phyloP scores from a whole-genome alignment of 2,888 invertebrate species.

The Andrena hattorfiana region DNA sequence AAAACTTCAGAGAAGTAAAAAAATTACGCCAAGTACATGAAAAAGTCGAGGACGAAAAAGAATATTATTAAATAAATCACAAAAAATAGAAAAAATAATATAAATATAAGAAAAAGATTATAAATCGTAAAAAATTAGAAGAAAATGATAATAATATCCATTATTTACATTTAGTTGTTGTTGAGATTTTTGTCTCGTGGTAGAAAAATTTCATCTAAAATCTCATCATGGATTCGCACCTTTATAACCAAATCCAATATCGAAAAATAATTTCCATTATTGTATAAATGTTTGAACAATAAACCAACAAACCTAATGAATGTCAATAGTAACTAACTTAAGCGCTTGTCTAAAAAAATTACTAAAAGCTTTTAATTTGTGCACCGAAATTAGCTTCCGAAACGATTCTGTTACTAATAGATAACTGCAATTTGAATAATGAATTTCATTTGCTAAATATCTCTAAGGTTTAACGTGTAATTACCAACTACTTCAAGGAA shows the following conservation, averaged over 20 bases:
- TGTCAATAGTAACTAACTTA: neutral
- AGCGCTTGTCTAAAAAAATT: neutral
- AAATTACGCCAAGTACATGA: no score
- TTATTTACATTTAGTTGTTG: no score
- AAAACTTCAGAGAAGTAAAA: no score
- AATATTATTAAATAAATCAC: no score
- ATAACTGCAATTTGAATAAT: neutral
- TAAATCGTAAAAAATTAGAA: no score
- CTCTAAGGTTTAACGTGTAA: neutral
- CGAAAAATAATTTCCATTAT: neutral
- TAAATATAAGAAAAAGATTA: no score
- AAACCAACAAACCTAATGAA: neutral
- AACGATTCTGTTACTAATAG: neutral
- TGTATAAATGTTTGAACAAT: neutral
- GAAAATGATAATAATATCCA: no score
- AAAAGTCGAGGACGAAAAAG: no score
- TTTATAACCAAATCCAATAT: neutral
- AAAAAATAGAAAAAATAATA: no score
- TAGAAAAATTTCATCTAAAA: no score
- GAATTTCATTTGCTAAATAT: neutral
- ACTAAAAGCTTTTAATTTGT: neutral
- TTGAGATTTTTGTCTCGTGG: no score
- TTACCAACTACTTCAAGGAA: conserved; percentile 86
- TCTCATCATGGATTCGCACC: no score
- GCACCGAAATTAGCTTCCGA: neutral